Conservation (phyloP, 2,888 invertebrate genomes). For the Myopa tessellatipennis region DNA sequence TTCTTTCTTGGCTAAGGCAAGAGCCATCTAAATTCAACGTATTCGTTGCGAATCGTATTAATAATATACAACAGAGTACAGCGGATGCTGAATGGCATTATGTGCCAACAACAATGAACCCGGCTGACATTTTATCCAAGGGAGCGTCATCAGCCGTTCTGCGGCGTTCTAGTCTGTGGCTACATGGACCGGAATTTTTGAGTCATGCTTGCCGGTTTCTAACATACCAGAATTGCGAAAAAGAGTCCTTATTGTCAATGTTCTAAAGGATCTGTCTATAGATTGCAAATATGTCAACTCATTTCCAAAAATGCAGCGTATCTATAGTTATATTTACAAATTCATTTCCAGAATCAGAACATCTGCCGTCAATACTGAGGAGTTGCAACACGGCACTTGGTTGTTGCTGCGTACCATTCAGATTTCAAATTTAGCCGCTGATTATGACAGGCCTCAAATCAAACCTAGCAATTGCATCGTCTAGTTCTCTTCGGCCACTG, state of each 20-base stretch:
- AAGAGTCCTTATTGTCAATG: neutral
- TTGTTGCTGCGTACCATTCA: constrained; percentile 39
- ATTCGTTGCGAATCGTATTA: constrained; percentile 29
- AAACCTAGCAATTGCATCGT: neutral
- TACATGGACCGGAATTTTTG: constrained; percentile 10
- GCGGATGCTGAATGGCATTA: constrained; percentile 9
- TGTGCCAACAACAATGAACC: constrained; percentile 19
- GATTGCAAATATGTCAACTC: neutral
- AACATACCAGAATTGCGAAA: no score
- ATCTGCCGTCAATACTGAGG: constrained; percentile 6
- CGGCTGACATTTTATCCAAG: constrained; percentile 32
- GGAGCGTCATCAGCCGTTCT: constrained; percentile 41
- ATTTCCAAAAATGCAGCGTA: no score
- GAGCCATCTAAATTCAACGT: constrained; percentile 30
- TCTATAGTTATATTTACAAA: neutral
- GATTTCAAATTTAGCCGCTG: constrained; percentile 22
- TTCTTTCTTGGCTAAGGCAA: constrained; percentile 30
- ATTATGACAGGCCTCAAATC: constrained; percentile 23
- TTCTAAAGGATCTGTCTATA: neutral
- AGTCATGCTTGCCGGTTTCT: no score
- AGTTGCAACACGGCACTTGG: constrained; percentile 30
- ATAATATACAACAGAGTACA: constrained; percentile 20
- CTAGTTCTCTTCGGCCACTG: constrained; percentile 28
- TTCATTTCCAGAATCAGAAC: neutral
- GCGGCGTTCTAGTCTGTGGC: constrained; percentile 37